phyloP scores from a whole-genome alignment of 2,888 invertebrate species.

The Ectemnius cavifrons region DNA sequence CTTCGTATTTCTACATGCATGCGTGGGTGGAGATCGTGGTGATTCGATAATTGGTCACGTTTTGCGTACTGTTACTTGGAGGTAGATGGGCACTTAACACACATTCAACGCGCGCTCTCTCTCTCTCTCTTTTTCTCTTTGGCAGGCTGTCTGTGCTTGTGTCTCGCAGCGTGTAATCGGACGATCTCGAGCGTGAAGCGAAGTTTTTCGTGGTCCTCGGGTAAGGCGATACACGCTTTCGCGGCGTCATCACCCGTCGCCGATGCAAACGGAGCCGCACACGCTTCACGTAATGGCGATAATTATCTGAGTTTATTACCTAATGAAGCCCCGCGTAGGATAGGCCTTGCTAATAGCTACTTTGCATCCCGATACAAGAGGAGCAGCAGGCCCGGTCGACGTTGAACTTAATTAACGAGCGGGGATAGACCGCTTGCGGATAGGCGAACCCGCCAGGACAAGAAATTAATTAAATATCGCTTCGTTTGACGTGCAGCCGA shows the following conservation, averaged over 20 bases:
- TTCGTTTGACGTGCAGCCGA: constrained; percentile 34
- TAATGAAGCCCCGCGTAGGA: constrained; percentile 50
- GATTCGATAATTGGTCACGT: constrained; percentile 49
- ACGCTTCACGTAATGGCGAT: constrained; percentile 46
- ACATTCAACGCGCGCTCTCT: not conserved
- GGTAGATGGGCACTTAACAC: constrained; percentile 39
- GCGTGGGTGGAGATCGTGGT: constrained; percentile 14
- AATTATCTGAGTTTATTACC: constrained; percentile 60
- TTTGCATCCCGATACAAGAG: constrained; percentile 58
- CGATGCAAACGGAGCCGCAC: constrained; percentile 13
- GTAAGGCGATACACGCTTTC: constrained; percentile 5
- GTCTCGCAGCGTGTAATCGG: constrained; percentile 15
- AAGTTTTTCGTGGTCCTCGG: constrained; percentile 20
- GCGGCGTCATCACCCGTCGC: not conserved
- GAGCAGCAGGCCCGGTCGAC: constrained; percentile 10
- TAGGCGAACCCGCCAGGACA: constrained; percentile 35
- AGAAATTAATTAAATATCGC: constrained; percentile 54
- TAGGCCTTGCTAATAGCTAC: constrained; percentile 56
- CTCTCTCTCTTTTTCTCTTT: not conserved
- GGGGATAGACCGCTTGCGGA: constrained; percentile 21
- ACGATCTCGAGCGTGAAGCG: constrained; percentile 31
- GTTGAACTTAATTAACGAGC: constrained; percentile 58
- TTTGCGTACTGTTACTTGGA: constrained; percentile 27
- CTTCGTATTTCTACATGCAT: not conserved
- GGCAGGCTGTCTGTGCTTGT: not conserved